Conservation (phyloP, 2,888 invertebrate genomes). For the Amiota minor region DNA sequence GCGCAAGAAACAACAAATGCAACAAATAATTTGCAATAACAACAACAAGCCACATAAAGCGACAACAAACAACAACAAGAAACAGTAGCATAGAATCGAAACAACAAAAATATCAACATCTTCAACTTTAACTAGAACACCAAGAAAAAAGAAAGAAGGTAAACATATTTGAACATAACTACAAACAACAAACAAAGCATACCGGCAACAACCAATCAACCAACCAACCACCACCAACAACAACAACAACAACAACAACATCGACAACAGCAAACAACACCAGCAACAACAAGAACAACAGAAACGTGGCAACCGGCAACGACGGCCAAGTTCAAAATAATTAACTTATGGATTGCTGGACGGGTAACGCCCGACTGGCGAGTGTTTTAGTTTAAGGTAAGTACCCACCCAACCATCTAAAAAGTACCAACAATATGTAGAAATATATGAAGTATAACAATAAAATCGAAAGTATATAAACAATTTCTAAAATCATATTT, state of each 20-base stretch:
- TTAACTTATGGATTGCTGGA: conserved; percentile 75
- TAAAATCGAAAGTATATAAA: too few relatives aligned
- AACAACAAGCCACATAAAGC: not conserved
- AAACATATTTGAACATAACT: conserved; percentile 20
- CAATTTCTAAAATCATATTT: too few relatives aligned
- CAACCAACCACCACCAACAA: conserved; percentile 13
- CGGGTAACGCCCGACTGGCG: conserved; percentile 75
- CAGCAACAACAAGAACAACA: conserved; percentile 43
- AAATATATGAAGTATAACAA: too few relatives aligned
- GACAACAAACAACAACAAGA: not conserved
- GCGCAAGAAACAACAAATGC: conserved; percentile 13
- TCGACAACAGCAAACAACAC: conserved; percentile 33
- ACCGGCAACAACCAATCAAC: conserved; percentile 28
- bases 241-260: conserved; percentile 37
- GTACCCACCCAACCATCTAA: too few relatives aligned
- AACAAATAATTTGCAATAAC: conserved; percentile 13
- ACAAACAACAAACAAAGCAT: conserved; percentile 33
- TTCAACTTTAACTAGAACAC: conserved; percentile 29
- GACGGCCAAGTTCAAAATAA: conserved; percentile 69
- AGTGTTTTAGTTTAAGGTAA: conserved; percentile 75
- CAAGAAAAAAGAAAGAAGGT: conserved; percentile 31
- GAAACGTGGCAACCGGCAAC: conserved; percentile 56
- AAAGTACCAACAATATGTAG: too few relatives aligned
- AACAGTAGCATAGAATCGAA: not conserved
- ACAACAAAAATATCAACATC: not conserved